phyloP scores from a whole-genome alignment of 2,113 vertebrate genomes.

The Gobiocypris rarus region DNA sequence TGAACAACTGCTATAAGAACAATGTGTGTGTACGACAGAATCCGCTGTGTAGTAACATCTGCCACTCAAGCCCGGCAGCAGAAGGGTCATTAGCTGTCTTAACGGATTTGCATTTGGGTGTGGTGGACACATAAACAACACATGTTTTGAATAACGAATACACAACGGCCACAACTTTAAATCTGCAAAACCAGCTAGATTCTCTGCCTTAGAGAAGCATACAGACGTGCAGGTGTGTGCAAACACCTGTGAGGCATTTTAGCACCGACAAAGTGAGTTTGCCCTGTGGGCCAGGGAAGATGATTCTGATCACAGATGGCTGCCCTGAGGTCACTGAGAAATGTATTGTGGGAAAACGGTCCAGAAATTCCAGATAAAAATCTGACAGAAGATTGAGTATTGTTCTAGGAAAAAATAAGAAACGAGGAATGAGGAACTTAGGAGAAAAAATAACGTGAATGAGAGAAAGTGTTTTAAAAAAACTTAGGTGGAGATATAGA shows the following conservation, averaged over 20 bases:
- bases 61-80: constrained; percentile 47
- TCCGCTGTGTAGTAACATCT: neutral
- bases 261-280: neutral
- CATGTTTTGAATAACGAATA: constrained; percentile 8
- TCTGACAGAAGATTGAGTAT: neutral
- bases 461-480: neutral
- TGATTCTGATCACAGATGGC: constrained; percentile 33
- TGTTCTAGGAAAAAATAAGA: neutral
- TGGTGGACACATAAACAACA: constrained; percentile 24
- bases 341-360: neutral
- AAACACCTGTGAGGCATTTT: constrained; percentile 36
- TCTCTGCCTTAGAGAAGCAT: neutral
- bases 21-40: neutral
- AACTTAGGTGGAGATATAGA: constrained; percentile 4
- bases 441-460: neutral
- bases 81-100: constrained; percentile 54
- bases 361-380: neutral
- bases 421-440: neutral
- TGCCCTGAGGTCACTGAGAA: neutral
- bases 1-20: constrained; percentile 1
- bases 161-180: neutral
- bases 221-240: neutral
- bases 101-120: constrained; percentile 19
- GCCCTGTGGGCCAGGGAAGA: neutral
- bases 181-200: neutral